These are phyloP conservation scores for Bagarius yarrelli DNA, from an alignment of 2,113 vertebrate species.

Conservation along the genomic window DNA sequence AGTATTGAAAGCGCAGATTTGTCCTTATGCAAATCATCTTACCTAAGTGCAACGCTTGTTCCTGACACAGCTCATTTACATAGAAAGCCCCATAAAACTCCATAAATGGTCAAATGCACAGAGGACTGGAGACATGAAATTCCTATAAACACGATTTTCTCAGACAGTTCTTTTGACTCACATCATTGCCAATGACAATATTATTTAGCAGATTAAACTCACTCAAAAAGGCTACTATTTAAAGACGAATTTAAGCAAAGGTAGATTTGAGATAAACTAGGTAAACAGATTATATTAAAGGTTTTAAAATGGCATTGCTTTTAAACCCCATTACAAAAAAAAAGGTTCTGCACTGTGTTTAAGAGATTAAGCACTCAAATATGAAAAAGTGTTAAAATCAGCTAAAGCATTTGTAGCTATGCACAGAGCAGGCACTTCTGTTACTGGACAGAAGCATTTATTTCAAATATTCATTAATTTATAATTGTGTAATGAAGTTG, in stretches of 20 bases:
- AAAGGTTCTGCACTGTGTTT: not conserved
- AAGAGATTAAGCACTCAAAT: not conserved
- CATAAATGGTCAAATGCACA: constrained; percentile 12
- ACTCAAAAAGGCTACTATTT: not conserved
- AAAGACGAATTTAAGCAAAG: not conserved
- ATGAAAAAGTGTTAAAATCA: no score
- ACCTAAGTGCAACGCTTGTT: not conserved
- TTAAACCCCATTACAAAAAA: not conserved
- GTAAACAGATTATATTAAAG: not conserved
- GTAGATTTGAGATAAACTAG: not conserved
- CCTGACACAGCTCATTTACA: constrained; percentile 13
- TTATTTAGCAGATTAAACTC: not conserved
- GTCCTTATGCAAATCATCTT: not conserved
- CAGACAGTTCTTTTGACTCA: not conserved
- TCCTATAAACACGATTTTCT: not conserved
- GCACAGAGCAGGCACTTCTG: no score
- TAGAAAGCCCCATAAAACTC: not conserved
- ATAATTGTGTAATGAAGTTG: no score
- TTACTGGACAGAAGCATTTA: no score
- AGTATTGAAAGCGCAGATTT: not conserved
- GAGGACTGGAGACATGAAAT: not conserved
- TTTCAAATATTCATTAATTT: no score
- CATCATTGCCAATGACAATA: not conserved
- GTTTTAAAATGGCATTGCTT: not conserved
- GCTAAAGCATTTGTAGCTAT: no score